Evolutionary conservation across 2,797 vertebrate species (phyloP), one percentile per base, ranked within the genome.

Genomic region (Rhinatrema bivittatum): DNA sequence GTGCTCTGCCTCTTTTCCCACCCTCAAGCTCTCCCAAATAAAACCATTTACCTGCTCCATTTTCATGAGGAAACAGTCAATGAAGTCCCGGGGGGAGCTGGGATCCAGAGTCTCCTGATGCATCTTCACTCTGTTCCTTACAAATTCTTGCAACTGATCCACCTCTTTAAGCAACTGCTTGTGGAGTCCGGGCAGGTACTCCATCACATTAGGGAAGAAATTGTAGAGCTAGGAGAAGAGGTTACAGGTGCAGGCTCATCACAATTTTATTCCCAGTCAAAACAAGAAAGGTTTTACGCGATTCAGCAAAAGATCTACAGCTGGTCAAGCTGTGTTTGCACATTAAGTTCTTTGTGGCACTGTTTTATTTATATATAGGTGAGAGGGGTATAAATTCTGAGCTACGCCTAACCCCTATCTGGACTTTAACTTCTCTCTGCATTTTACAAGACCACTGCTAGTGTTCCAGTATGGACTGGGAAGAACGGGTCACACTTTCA

Each of bases 41-140:
- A n/a, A n/a, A n/a, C n/a, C 19, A 21, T 25, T 27, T 21, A 42
- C 50, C 48, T 68, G 70, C 13, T 76, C 29, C 7, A 76, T 69
- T 44, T 37, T 39, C 22, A 74, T 40, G 25, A 89, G 72, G 49
- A 86, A 86, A 40, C 73, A 78, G 68, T 88, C 81, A 1, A 79
- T 84, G 25, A 60, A 82, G 50, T 86, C 81, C 38, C 64, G 46
- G 0, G 77, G 80, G 14, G 44, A 42, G 23, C 15, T 51, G 2
- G 42, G 59, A 19, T 81, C 69, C 21, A 87, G 20, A 1, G 38
- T 81, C 2, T 76, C 44, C 37, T 39, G 37, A 39, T 85, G 82
- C 26, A 58, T 57, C 29, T 80, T 27, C 9, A 81, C 56, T 25
- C 63, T 74, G 23, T 20, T 38, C 16, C 11, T 18, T 16, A 74